A percentile compares a stretch with the other conserved stretches of the same genome.
Evolutionary conservation across 2,797 vertebrate genomes (phyloP).

Genomic region (Gymnothorax reevesii): DNA sequence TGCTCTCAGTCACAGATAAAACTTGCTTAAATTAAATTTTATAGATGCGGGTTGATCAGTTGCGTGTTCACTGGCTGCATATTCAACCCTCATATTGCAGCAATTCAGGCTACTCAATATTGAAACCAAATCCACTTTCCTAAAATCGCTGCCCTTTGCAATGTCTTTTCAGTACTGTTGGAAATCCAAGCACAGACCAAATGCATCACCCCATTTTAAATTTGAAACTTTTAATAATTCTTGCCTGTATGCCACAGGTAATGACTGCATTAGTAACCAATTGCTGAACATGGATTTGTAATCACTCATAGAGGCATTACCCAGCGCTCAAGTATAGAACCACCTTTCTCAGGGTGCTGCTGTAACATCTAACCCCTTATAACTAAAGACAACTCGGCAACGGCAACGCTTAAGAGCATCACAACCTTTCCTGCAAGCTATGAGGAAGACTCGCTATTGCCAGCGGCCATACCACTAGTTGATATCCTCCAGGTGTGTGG

Average conservation of each 20-base stretch:
- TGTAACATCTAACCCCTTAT: conserved; percentile 33
- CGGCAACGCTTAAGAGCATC: conserved; percentile 59
- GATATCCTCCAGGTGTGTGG: no score
- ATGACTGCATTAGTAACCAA: conserved; percentile 59
- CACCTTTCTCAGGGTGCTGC: background rate
- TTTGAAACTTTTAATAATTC: background rate
- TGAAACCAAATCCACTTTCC: background rate
- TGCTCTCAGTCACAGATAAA: no score
- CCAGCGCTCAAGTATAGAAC: background rate
- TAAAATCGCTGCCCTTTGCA: background rate
- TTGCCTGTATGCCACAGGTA: conserved; percentile 36
- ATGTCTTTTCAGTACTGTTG: background rate
- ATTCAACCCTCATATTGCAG: background rate
- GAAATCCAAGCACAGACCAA: background rate
- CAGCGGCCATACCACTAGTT: no score
- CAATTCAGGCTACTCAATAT: background rate
- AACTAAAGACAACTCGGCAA: conserved; percentile 49
- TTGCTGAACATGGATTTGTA: conserved; percentile 51
- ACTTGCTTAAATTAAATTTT: no score
- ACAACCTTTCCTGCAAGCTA: conserved; percentile 41
- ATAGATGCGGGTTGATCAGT: no score
- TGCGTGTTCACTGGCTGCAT: background rate
- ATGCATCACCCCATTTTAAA: background rate
- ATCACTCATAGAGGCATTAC: conserved; percentile 29
- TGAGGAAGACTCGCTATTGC: background rate